Evolutionary conservation across 1,140 invertebrate genomes (phyloP).

Genomic region (Vanessa atalanta): DNA sequence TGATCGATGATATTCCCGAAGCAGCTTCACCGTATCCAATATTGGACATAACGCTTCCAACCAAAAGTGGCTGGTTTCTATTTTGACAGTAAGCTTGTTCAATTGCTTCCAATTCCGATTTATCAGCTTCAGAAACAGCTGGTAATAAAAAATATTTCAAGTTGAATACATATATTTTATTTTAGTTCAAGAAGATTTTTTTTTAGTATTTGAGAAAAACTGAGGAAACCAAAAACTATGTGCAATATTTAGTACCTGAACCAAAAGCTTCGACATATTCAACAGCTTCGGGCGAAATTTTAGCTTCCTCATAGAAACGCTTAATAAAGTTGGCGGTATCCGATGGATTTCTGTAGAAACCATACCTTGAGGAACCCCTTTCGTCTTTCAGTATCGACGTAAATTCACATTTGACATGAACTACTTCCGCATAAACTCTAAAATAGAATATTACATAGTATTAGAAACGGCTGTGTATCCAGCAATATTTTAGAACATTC

Average conservation of each 20-base stretch:
- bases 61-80: conserved; percentile 81
- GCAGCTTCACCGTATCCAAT: conserved; percentile 87
- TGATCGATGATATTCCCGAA: conserved; percentile 82
- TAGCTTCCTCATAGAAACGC: conserved; percentile 83
- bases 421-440: conserved; percentile 84
- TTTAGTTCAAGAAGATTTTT: too few relatives aligned
- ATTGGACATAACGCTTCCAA: conserved; percentile 88
- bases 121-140: conserved; percentile 72
- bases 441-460: conserved; percentile 60
- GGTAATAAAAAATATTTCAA: conserved; percentile 37
- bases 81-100: conserved; percentile 65
- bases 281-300: conserved; percentile 83
- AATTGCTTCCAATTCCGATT: conserved; percentile 58
- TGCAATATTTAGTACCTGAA: conserved; percentile 68
- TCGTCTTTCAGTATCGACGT: conserved; percentile 54
- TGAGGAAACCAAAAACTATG: background rate
- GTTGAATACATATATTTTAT: too few relatives aligned
- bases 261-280: conserved; percentile 89
- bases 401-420: conserved; percentile 83
- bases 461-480: background rate
- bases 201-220: too few relatives aligned
- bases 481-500: background rate
- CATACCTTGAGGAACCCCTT: conserved; percentile 39
- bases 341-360: conserved; percentile 81
- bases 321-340: conserved; percentile 81